A percentile compares a stretch with the other conserved stretches of the same genome.
Evolutionary conservation across 2,113 vertebrate species (phyloP).

Genomic region (Monopterus albus): DNA sequence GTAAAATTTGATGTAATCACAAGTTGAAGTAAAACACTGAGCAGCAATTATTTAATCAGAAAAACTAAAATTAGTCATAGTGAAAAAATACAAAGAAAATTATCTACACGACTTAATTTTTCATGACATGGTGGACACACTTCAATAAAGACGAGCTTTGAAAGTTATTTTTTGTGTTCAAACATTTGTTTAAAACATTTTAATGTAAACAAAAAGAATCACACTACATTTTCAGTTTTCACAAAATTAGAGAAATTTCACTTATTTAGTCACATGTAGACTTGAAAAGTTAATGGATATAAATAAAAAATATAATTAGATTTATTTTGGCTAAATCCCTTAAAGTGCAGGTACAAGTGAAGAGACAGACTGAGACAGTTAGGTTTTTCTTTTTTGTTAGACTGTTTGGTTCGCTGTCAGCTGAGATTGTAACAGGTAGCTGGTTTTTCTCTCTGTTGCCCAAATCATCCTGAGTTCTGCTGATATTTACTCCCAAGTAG

Average conservation of each 20-base stretch:
- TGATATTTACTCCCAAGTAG: conserved; percentile 35
- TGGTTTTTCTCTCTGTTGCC: conserved; percentile 8
- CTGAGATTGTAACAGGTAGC: conserved; percentile 11
- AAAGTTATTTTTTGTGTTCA: conserved; percentile 18
- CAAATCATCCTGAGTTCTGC: conserved; percentile 13
- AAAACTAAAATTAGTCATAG: conserved; percentile 41
- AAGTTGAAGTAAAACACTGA: conserved; percentile 39
- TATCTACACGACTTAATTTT: conserved; percentile 27
- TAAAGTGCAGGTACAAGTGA: not conserved
- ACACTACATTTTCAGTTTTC: conserved; percentile 27
- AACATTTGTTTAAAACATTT: conserved; percentile 17
- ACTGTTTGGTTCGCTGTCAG: conserved; percentile 9
- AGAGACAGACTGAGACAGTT: not conserved
- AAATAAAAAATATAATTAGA: too few relatives aligned
- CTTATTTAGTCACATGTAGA: conserved; percentile 8
- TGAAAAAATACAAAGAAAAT: conserved; percentile 15
- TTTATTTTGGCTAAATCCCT: not conserved
- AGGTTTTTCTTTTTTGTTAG: conserved; percentile 1
- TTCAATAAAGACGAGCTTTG: conserved; percentile 3
- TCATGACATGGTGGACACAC: conserved; percentile 11
- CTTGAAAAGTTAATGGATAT: too few relatives aligned
- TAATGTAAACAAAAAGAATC: conserved; percentile 20
- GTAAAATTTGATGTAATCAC: conserved; percentile 55
- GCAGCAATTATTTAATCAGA: conserved; percentile 57
- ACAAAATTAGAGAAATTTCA: not conserved